phyloP scores from a whole-genome alignment of 2,888 invertebrate species.

The Himalopsyche japonica region DNA sequence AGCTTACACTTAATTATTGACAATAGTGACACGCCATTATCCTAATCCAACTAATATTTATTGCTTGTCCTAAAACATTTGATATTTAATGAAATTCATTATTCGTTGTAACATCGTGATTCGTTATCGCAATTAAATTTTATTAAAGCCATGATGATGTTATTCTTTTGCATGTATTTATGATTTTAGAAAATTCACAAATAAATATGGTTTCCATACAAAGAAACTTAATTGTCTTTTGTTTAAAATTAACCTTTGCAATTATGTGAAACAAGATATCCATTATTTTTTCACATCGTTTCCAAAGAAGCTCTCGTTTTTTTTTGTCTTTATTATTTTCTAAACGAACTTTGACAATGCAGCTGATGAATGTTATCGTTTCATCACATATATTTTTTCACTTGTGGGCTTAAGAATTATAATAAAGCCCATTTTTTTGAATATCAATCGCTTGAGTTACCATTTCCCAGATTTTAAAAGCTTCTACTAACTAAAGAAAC shows the following conservation, averaged over 20 bases:
- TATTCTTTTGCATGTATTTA: neutral
- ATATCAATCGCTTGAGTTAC: no score
- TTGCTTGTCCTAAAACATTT: no score
- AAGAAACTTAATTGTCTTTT: slow-evolving; percentile 26
- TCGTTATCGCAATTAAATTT: neutral
- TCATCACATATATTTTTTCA: no score
- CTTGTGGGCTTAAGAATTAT: no score
- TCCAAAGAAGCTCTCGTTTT: slow-evolving; percentile 21
- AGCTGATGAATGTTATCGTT: no score
- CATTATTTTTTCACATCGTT: slow-evolving; percentile 22
- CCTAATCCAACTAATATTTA: no score
- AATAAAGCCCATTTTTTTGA: no score
- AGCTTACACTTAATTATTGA: no score
- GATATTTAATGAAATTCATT: neutral
- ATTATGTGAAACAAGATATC: slow-evolving; percentile 1
- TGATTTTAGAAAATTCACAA: neutral
- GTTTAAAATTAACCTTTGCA: slow-evolving; percentile 13
- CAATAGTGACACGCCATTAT: no score
- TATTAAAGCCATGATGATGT: neutral
- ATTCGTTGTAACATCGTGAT: neutral
- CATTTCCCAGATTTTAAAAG: no score
- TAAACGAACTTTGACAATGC: no score
- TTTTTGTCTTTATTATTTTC: neutral
- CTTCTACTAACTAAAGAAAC: no score
- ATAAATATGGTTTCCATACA: neutral